These are phyloP conservation scores for Poecilobothrus nobilitatus DNA, from an alignment of 2,888 invertebrate genomes.

Conservation along the genomic window DNA sequence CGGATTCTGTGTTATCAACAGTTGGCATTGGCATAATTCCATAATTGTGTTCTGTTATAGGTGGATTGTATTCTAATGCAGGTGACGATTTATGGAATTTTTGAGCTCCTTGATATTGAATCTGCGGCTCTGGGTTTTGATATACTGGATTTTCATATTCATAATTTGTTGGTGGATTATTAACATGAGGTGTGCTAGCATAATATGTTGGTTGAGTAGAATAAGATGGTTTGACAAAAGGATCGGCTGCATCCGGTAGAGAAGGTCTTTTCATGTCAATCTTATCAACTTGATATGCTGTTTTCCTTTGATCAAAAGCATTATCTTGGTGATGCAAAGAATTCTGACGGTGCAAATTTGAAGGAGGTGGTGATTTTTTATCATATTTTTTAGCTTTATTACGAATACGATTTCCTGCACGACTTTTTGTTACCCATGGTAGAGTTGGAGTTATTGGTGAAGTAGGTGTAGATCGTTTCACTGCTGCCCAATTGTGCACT, in stretches of 20 bases:
- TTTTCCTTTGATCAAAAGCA: constrained; percentile 27
- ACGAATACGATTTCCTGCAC: constrained; percentile 46
- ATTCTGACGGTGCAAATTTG: constrained; percentile 33
- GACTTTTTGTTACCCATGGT: constrained; percentile 47
- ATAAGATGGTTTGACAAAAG: constrained; percentile 21
- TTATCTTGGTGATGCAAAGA: constrained; percentile 32
- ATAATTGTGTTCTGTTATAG: constrained; percentile 25
- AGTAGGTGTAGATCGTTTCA: constrained; percentile 31
- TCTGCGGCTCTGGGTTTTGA: constrained; percentile 19
- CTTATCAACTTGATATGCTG: constrained; percentile 11
- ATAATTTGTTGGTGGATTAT: neutral
- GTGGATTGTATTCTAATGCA: neutral
- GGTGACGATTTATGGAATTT: neutral
- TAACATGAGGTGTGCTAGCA: neutral
- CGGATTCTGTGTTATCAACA: constrained; percentile 47
- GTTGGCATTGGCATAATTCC: constrained; percentile 44
- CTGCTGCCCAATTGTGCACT: constrained; percentile 17
- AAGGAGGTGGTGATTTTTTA: constrained; percentile 30
- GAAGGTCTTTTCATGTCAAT: constrained; percentile 34
- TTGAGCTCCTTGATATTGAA: neutral
- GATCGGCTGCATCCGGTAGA: constrained; percentile 38
- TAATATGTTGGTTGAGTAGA: neutral
- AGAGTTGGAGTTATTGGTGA: constrained; percentile 34
- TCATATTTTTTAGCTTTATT: constrained; percentile 52
- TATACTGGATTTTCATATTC: constrained; percentile 8